These are phyloP conservation scores for Melanerpes aurifrons DNA, from an alignment of 2,113 vertebrate genomes.

Conservation along the genomic window DNA sequence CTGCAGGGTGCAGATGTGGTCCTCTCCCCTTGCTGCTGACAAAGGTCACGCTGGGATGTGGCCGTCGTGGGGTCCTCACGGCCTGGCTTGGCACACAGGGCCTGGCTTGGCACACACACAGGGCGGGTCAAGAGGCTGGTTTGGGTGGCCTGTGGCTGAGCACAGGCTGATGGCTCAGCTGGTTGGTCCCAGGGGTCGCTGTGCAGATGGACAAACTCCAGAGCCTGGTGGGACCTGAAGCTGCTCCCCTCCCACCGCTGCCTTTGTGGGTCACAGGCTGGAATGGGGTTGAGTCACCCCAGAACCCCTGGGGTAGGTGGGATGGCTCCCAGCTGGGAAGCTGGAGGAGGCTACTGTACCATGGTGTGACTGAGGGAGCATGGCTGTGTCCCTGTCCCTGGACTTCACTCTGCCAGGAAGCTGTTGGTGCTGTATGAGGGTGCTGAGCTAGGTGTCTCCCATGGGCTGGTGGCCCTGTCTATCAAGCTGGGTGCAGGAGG, in stretches of 20 bases:
- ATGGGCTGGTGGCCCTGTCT: not conserved
- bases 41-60: rapidly evolving
- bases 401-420: not conserved
- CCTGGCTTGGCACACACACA: too few relatives aligned
- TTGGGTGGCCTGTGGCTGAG: rapidly evolving
- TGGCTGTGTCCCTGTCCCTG: rapidly evolving
- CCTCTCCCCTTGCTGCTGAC: rapidly evolving
- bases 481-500: not conserved
- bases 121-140: not conserved
- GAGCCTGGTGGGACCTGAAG: rapidly evolving
- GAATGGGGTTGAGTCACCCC: not conserved
- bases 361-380: rapidly evolving
- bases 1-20: rapidly evolving
- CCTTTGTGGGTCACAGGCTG: not conserved
- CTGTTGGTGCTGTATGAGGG: rapidly evolving
- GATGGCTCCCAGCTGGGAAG: not conserved
- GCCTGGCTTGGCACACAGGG: too few relatives aligned
- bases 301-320: not conserved
- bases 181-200: not conserved
- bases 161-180: not conserved
- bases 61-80: not conserved
- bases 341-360: not conserved
- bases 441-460: not conserved
- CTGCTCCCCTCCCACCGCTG: rapidly evolving
- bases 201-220: not conserved